These are phyloP conservation scores for Bryconaethiops microstoma DNA, from an alignment of 2,797 vertebrate genomes.

Conservation along the genomic window DNA sequence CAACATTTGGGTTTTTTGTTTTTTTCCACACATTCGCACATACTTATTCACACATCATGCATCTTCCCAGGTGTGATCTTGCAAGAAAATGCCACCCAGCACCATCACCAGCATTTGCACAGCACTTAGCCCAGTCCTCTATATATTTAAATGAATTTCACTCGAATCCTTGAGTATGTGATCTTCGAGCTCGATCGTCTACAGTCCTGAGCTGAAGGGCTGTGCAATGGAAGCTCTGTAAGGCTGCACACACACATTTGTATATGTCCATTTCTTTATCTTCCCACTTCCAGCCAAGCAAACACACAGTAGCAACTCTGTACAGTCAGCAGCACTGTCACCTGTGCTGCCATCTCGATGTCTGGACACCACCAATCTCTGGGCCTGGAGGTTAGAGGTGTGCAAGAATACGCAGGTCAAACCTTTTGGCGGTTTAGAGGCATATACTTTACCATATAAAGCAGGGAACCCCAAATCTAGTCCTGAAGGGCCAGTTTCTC, in stretches of 20 bases:
- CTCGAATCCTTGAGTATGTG: not conserved
- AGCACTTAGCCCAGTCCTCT: not conserved
- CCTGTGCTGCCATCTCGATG: conserved; percentile 83
- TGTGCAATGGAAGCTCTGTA: conserved; percentile 4
- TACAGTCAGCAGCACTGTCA: conserved; percentile 71
- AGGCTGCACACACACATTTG: conserved; percentile 11
- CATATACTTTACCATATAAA: not conserved
- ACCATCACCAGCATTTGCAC: conserved; percentile 7
- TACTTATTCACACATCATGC: conserved; percentile 21
- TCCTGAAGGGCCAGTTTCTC: too few relatives aligned
- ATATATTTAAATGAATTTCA: not conserved
- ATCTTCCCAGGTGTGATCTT: conserved; percentile 8
- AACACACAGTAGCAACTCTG: conserved; percentile 34
- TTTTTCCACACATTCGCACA: not conserved
- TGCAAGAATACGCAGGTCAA: conserved; percentile 65
- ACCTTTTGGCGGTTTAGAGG: not conserved
- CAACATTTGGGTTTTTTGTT: not conserved
- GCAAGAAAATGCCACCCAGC: not conserved
- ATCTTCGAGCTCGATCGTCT: not conserved
- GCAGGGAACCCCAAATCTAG: too few relatives aligned
- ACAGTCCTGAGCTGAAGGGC: conserved; percentile 11
- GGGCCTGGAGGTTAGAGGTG: conserved; percentile 75
- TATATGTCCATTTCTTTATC: conserved; percentile 3
- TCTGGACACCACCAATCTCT: conserved; percentile 77
- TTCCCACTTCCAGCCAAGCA: conserved; percentile 16